Conservation (phyloP, 2,888 invertebrate species). For the Lissocephala sabroskyi region DNA sequence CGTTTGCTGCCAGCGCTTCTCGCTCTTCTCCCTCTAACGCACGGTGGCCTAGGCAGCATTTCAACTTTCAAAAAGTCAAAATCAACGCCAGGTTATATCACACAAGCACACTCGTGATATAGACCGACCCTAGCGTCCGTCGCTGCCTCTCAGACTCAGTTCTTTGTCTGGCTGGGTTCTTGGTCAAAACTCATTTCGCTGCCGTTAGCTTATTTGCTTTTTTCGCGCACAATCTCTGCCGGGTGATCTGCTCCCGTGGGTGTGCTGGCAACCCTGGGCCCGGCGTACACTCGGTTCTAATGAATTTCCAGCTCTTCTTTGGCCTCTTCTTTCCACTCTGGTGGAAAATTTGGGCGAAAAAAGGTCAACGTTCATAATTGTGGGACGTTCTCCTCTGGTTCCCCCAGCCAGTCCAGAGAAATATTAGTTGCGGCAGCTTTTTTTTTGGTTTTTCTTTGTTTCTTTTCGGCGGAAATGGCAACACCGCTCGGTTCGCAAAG, state of each 20-base stretch:
- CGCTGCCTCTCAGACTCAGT: constrained; percentile 9
- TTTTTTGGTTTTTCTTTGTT: constrained; percentile 7
- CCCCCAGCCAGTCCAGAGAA: not conserved
- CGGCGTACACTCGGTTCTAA: too few species aligned
- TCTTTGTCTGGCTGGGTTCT: constrained; percentile 20
- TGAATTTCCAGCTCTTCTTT: constrained; percentile 10
- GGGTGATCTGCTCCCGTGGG: constrained; percentile 18
- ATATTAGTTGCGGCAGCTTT: constrained; percentile 33
- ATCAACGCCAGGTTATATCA: constrained; percentile 42
- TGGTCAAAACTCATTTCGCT: constrained; percentile 17
- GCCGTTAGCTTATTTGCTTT: constrained; percentile 23
- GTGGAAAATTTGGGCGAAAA: constrained; percentile 47
- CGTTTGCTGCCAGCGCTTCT: constrained; percentile 49
- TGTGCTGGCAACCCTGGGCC: too few species aligned
- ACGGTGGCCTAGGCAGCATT: constrained; percentile 22
- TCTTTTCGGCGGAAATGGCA: constrained; percentile 20
- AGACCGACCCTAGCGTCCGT: not conserved
- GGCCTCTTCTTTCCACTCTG: constrained; percentile 22
- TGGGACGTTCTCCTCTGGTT: not conserved
- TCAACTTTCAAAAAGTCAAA: constrained; percentile 53
- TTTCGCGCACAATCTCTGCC: constrained; percentile 20
- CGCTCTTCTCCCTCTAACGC: too few species aligned
- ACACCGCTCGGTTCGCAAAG: too few species aligned
- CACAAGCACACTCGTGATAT: not conserved
- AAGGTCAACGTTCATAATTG: constrained; percentile 59